Base-by-base conservation (phyloP, 2,888 invertebrate species). In the Pammene fasciana region DNA sequence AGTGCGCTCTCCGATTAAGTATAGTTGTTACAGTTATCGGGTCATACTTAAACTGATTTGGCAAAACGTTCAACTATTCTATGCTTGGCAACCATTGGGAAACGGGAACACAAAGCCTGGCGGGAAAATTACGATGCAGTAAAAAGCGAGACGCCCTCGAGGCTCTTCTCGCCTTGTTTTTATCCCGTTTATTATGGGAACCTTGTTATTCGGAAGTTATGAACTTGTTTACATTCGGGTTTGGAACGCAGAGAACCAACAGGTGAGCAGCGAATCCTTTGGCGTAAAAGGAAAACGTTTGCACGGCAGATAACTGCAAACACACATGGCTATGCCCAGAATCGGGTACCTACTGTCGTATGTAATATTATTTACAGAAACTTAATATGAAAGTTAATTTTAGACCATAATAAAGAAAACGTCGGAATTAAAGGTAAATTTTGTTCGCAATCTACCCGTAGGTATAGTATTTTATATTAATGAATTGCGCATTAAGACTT, bases 151-250 rank as follows among this genome's bases (percentile, higher is more conserved):
- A 73, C 72, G 52, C 48, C 43, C 72, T 52, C 57, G 71, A 68
- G 72, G 71, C 71, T 68, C 65, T 70, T 71, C 68, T 55, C 62
- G 66, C 71, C 61, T 60, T 75, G 75, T 78, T 78, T 79, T 79
- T 76, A 77, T 74, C 73, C 75, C 74, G 76, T 74, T 75, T 75
- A 75, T 73, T 74, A 77, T 74, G 67, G 72, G 73, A 80, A 80
- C 74, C 76, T 77, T 80, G 78, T 80, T 80, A 80, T 78, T 75
- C 72, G 72, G 65, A 80, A 82, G 79, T 81, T 82, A 83, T 82
- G 77, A 78, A 77, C 76, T 80, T 82, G 79, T 82, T 83, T 83
- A 79, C 81, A 82, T 79, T 77, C 74, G 65, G 72, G 72, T 65
- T 38, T 41, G 34, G 59, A 55, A 55, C 66, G 61, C 34, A 61